Evolutionary conservation across 1,140 invertebrate species (phyloP).

Genomic region (Atta texana): DNA sequence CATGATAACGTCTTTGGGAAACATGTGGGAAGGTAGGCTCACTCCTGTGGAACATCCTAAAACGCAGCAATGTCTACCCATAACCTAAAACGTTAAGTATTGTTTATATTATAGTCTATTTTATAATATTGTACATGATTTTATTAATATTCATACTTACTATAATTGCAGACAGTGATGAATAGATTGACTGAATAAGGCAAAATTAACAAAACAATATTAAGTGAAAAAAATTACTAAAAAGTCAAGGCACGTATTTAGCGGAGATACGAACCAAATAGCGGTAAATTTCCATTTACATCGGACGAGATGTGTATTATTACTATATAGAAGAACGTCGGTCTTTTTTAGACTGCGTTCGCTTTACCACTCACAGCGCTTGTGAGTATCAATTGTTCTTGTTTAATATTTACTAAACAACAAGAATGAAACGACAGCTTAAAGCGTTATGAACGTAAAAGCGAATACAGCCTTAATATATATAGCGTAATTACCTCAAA

Average conservation of each 20-base stretch:
- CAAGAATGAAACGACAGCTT: too few species aligned
- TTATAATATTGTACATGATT: not conserved
- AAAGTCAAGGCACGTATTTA: not conserved
- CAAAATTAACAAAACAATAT: not conserved
- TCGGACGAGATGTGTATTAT: too few species aligned
- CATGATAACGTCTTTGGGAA: constrained; percentile 25
- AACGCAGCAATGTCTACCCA: constrained; percentile 53
- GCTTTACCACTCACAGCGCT: too few species aligned
- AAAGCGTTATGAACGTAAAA: too few species aligned
- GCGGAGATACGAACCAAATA: not conserved
- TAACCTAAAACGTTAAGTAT: constrained; percentile 44
- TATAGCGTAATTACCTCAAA: too few species aligned
- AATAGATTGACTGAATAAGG: not conserved
- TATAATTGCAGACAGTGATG: not conserved
- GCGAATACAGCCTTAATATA: too few species aligned
- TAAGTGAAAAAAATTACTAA: not conserved
- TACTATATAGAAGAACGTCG: too few species aligned
- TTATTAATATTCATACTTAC: not conserved
- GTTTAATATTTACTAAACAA: too few species aligned
- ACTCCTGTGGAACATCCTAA: constrained; percentile 24
- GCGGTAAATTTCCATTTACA: not conserved
- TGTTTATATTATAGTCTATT: not conserved
- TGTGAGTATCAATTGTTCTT: too few species aligned
- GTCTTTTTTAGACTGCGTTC: too few species aligned
- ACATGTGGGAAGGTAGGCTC: constrained; percentile 26